Evolutionary conservation across 2,113 vertebrate species (phyloP), one percentile per base, ranked within the genome.

Genomic region (Cheirogaleus medius): DNA sequence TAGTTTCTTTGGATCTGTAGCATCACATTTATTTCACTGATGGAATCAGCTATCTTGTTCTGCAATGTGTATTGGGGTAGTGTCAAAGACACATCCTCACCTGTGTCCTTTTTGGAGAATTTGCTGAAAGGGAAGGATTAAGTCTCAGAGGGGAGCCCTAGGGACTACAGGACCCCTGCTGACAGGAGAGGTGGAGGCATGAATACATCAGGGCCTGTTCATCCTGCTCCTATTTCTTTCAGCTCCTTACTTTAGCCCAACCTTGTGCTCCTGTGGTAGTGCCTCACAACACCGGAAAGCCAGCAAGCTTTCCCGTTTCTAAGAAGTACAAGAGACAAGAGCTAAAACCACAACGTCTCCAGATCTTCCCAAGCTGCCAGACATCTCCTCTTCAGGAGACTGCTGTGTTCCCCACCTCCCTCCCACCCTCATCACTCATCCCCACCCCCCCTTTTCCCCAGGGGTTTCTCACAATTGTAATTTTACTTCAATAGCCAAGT

Each of bases 171-270:
- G 58, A 47, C 2, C 7, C 91, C 32, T 87, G 68, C 37, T 47
- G n/a, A 74, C 44, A 15, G 84, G 58, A 58, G 37, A 37, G 47
- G 37, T 42, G 34, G 37, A 74, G 8, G 44, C 0, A 0, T 11
- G 39, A 32, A 8, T 8, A 4, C 25, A 6, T 20, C 1, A 11
- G 8, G 34, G 6, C 15, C 7, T 0, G 0, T 20, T 29, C 4
- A 5, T 29, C 42, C 23, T 20, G 5, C 0, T 29, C 49, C 66
- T 29, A 15, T 49, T 47, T 37, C 37, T 54, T 1, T 27, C 77
- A 29, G 20, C 37, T 23, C 3, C 37, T 21, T 12, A 6, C 6
- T 18, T 39, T 23, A 42, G 27, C 42, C 18, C 9, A 20, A 20
- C 15, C 6, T 15, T 3, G 25, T 11, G 66, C 10, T 42, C 12